Evolutionary conservation across 2,797 vertebrate genomes (phyloP), one percentile per base, ranked within the genome.

Genomic region (Phrynocephalus vlangalii): DNA sequence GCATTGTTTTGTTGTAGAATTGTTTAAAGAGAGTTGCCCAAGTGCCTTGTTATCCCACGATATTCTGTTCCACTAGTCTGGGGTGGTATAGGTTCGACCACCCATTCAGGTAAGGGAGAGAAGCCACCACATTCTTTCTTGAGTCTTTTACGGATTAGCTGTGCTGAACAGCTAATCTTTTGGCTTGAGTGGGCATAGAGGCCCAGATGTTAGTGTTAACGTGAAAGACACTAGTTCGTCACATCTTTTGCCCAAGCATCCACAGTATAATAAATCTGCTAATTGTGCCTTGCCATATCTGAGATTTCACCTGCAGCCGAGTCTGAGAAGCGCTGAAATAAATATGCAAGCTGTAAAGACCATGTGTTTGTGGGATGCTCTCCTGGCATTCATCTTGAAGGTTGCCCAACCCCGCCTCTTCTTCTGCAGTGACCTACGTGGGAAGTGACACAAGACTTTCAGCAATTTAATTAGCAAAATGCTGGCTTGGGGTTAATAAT

Each of bases 251-350:
- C 92, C 92, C 93, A 94, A 93, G 93, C 70, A 89, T 93, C 86
- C 84, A 89, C 87, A 94, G 96, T 96, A 96, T 95, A 97, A 96
- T 96, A 96, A 94, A 96, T 95, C 95, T 95, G 93, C 94, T 96
- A 95, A 96, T 94, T 96, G 94, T 96, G 95, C 94, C 96, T 94
- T 85, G 92, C 88, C 88, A 92, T 92, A 93, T 94, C 95, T 95
- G 92, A 94, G 93, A 94, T 94, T 95, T 89, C 89, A 91, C 86
- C 92, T 94, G 92, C 86, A 93, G 91, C 94, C 85, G 91, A 92
- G 83, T 93, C 91, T 89, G 91, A 91, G 94, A 96, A 94, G 95
- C 94, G 91, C 94, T 96, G 18, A 95, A 95, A 96, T 96, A 96
- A 95, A 95, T 94, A 95, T 94, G 81, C 87, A 89, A 88, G 89